Conservation (phyloP, 2,888 invertebrate genomes). For the Epinotia brunnichana region DNA sequence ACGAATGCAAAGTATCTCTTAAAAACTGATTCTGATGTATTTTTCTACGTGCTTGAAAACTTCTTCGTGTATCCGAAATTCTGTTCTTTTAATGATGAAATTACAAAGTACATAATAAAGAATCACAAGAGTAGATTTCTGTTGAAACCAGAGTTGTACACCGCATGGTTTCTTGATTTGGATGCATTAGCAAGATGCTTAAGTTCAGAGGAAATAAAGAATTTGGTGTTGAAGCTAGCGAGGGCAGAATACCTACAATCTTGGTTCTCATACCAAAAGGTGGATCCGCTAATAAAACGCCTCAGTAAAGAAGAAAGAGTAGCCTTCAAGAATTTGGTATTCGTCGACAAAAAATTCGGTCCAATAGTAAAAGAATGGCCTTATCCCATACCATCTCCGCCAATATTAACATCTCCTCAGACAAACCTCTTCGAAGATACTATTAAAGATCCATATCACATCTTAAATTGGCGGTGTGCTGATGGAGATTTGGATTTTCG, state of each 20-base stretch:
- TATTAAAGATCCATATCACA: background rate
- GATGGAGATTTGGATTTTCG: background rate
- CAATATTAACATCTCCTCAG: constrained; percentile 32
- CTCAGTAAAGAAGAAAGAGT: constrained; percentile 53
- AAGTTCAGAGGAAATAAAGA: constrained; percentile 58
- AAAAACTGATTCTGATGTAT: constrained; percentile 57
- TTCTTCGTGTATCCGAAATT: constrained; percentile 52
- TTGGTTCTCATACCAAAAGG: constrained; percentile 60
- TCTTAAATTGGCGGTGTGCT: background rate
- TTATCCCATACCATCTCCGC: constrained; percentile 50
- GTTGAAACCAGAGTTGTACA: constrained; percentile 62
- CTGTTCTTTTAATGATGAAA: constrained; percentile 49
- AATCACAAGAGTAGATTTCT: constrained; percentile 57
- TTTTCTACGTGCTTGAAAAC: constrained; percentile 61
- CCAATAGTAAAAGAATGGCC: constrained; percentile 55
- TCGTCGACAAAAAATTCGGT: constrained; percentile 59
- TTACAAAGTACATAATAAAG: constrained; percentile 59
- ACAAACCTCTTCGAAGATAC: constrained; percentile 45
- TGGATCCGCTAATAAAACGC: constrained; percentile 63
- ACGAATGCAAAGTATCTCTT: constrained; percentile 57
- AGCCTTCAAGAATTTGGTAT: constrained; percentile 59
- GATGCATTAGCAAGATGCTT: constrained; percentile 58
- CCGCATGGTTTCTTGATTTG: constrained; percentile 57
- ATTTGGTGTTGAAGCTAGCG: constrained; percentile 57
- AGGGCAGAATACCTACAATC: constrained; percentile 57